Evolutionary conservation across 23 tunicate species (phyloP).

Genomic region (Ciona savignyi): DNA sequence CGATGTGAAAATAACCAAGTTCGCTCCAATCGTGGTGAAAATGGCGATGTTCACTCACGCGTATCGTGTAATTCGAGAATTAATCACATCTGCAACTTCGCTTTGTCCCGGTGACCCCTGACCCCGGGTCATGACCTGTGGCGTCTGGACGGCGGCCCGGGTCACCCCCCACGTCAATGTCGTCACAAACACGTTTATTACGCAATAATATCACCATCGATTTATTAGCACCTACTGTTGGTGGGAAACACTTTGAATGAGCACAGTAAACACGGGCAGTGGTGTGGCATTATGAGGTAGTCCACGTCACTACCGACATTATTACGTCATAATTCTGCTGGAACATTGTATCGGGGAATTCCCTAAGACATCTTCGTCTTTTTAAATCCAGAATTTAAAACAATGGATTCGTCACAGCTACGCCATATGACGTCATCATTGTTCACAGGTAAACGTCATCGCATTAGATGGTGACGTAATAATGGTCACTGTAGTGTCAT

Average conservation of each 20-base stretch:
- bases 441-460: neutral
- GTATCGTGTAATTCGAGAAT: neutral
- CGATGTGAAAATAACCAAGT: conserved; percentile 1
- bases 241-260: neutral
- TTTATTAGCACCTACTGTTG: no score
- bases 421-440: neutral
- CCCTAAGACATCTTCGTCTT: neutral
- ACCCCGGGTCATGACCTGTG: neutral
- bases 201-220: neutral
- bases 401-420: neutral
- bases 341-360: neutral
- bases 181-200: neutral
- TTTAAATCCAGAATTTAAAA: no score
- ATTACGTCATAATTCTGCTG: neutral
- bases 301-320: neutral
- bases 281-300: neutral
- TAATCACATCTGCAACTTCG: neutral
- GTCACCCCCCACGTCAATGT: neutral
- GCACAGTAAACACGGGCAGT: neutral
- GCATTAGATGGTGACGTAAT: neutral
- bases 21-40: neutral
- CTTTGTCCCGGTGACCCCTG: neutral
- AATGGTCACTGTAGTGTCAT: conserved; percentile 73
- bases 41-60: neutral
- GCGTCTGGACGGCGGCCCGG: neutral